These are phyloP conservation scores for Stichopus chloronotus DNA, from an alignment of 35 echinoderm and acorn worm genomes.

Conservation along the genomic window DNA sequence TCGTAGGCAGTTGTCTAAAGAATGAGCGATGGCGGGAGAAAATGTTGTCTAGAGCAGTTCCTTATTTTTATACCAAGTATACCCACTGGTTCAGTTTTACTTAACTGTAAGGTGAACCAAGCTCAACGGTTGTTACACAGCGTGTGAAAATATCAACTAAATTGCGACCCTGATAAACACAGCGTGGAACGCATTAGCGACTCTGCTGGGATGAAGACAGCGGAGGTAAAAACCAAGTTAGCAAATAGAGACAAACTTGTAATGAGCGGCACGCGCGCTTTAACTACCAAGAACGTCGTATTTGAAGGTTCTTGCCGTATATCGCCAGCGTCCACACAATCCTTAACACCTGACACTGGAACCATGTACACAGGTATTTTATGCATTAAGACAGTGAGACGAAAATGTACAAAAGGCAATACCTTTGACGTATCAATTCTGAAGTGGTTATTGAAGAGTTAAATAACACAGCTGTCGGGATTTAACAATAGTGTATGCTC, in stretches of 20 bases:
- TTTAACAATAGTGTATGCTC: background rate
- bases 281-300: background rate
- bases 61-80: too few relatives aligned
- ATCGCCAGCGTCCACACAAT: constrained; percentile 8
- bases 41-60: too few relatives aligned
- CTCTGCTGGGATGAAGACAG: constrained; percentile 36
- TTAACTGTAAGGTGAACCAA: constrained; percentile 5
- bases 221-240: constrained; percentile 15
- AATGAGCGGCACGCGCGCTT: constrained; percentile 59
- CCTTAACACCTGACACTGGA: constrained; percentile 42
- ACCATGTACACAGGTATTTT: constrained; percentile 26
- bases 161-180: constrained; percentile 55
- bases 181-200: constrained; percentile 53
- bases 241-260: background rate
- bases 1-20: too few relatives aligned
- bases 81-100: too few relatives aligned
- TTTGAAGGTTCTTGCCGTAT: constrained; percentile 17
- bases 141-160: constrained; percentile 52
- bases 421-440: background rate
- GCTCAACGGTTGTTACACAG: constrained; percentile 43
- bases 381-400: background rate
- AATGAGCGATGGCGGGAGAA: too few relatives aligned
- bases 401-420: background rate
- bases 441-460: background rate
- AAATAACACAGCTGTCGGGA: constrained; percentile 18